Conservation (phyloP, 1,140 invertebrate species). For the Drosophila sturtevanti region DNA sequence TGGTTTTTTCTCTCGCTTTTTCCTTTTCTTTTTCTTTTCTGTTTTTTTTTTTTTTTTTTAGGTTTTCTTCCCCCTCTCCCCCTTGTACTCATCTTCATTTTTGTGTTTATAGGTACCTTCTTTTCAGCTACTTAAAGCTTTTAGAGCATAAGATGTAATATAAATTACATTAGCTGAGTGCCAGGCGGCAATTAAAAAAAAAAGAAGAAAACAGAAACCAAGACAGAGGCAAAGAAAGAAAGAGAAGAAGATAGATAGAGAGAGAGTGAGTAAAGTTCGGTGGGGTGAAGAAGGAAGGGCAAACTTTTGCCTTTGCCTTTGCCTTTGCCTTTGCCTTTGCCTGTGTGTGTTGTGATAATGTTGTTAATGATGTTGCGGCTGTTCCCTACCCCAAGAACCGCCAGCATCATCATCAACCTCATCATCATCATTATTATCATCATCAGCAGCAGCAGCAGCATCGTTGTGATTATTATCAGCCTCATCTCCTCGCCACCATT, state of each 20-base stretch:
- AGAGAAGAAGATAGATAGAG: too few relatives aligned
- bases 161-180: conserved; percentile 82
- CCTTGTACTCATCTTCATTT: not conserved
- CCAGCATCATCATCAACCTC: conserved; percentile 3
- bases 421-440: conserved; percentile 25
- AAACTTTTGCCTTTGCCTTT: conserved; percentile 2
- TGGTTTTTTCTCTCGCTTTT: conserved; percentile 14
- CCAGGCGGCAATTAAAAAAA: conserved; percentile 79
- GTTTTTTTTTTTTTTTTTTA: too few relatives aligned
- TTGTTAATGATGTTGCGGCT: conserved; percentile 72
- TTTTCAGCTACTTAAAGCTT: conserved; percentile 78
- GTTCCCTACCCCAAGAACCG: conserved; percentile 13
- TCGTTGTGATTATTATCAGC: conserved; percentile 38
- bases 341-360: conserved; percentile 38
- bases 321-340: not conserved
- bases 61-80: too few relatives aligned
- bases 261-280: conserved; percentile 26
- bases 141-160: conserved; percentile 80
- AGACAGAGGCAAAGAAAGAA: not conserved
- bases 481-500: conserved; percentile 55
- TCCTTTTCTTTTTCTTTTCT: conserved; percentile 7
- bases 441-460: conserved; percentile 36
- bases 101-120: conserved; percentile 38
- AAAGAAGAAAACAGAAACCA: conserved; percentile 14
- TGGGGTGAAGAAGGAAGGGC: not conserved